These are phyloP conservation scores for Varroa destructor DNA, from an alignment of 1,140 invertebrate species.

Conservation along the genomic window DNA sequence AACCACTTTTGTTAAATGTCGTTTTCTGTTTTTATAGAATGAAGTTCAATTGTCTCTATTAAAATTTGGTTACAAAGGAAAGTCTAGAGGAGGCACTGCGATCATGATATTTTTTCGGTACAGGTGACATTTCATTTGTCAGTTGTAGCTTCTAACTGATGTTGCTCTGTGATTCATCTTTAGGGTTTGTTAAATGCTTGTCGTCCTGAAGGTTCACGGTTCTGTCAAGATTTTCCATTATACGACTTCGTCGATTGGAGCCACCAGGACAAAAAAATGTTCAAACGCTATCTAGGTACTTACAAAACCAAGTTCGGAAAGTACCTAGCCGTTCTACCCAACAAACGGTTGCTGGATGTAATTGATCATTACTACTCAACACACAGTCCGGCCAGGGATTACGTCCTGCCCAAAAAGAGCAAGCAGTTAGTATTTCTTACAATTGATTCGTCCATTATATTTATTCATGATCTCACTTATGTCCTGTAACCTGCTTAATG, in stretches of 20 bases:
- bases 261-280: constrained; percentile 5
- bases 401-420: constrained; percentile 25
- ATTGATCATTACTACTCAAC: constrained; percentile 26
- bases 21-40: too few relatives aligned
- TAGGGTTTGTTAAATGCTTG: constrained; percentile 10
- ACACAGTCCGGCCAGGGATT: constrained; percentile 24
- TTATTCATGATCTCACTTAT: neutral
- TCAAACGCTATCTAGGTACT: constrained; percentile 5
- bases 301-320: constrained; percentile 22
- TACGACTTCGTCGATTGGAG: constrained; percentile 24
- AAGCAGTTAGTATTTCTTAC: neutral
- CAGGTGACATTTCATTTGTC: too few relatives aligned
- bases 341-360: constrained; percentile 12
- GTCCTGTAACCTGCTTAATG: too few relatives aligned
- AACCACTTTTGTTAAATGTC: too few relatives aligned
- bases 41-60: too few relatives aligned
- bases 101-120: too few relatives aligned
- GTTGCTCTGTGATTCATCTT: neutral
- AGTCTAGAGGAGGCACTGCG: too few relatives aligned
- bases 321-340: constrained; percentile 18
- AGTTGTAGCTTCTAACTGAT: too few relatives aligned
- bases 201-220: neutral
- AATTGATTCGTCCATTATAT: neutral
- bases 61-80: too few relatives aligned
- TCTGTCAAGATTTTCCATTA: neutral